Evolutionary conservation across 2,888 invertebrate genomes (phyloP).

Genomic region (Erebia epiphron): DNA sequence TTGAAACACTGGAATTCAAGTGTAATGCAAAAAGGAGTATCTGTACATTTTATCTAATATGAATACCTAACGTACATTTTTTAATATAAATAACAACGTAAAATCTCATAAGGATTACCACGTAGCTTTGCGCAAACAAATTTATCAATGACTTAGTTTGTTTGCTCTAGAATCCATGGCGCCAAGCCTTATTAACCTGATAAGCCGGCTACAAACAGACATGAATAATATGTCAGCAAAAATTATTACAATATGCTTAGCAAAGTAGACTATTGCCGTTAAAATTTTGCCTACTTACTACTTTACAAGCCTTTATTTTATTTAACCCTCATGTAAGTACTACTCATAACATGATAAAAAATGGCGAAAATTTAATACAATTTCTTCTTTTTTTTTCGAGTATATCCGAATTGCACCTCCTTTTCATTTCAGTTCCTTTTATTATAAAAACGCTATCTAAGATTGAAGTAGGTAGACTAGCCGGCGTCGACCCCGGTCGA

Average conservation of each 20-base stretch:
- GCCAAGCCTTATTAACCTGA: conserved; percentile 61
- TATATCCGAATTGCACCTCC: conserved; percentile 34
- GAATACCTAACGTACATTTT: too few species aligned
- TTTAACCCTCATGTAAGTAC: background rate
- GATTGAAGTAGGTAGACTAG: conserved; percentile 73
- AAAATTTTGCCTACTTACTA: too few species aligned
- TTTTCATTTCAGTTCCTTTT: conserved; percentile 56
- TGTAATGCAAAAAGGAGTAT: too few species aligned
- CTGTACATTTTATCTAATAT: too few species aligned
- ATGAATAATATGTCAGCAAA: background rate
- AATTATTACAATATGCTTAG: too few species aligned
- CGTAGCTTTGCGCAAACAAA: conserved; percentile 63
- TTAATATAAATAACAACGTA: background rate
- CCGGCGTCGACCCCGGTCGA: conserved; percentile 75
- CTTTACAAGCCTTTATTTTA: too few species aligned
- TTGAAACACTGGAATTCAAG: too few species aligned
- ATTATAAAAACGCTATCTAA: conserved; percentile 58
- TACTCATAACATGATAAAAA: background rate
- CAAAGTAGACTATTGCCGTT: too few species aligned
- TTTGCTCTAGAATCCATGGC: conserved; percentile 52
- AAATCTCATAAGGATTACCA: conserved; percentile 37
- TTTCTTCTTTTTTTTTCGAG: background rate
- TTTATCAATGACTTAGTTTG: conserved; percentile 56
- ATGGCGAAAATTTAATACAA: background rate
- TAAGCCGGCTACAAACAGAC: conserved; percentile 47